phyloP scores from a whole-genome alignment of 2,113 vertebrate genomes.

The Rousettus leschenaultii region DNA sequence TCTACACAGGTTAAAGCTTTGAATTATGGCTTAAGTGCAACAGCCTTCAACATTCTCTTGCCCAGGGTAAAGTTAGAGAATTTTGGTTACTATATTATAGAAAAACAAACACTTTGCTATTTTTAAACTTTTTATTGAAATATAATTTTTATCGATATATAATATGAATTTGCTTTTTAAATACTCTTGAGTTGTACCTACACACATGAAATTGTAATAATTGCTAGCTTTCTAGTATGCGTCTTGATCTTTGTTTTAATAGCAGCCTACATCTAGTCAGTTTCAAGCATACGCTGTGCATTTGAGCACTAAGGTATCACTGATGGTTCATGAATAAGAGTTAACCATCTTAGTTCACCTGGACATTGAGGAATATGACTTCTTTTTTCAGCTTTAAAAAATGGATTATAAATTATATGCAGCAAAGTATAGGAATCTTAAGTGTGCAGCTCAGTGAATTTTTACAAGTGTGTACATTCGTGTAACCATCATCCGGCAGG shows the following conservation, averaged over 20 bases:
- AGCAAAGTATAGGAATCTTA: background rate
- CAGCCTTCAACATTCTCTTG: background rate
- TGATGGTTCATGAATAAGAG: background rate
- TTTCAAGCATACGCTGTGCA: background rate
- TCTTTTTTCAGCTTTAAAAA: conserved; percentile 14
- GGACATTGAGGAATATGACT: background rate
- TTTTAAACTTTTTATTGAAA: background rate
- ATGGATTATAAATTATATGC: background rate
- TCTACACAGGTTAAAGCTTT: background rate
- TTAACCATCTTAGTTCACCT: background rate
- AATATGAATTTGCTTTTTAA: background rate
- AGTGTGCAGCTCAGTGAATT: background rate
- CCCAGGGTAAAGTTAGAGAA: background rate
- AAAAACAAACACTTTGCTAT: background rate
- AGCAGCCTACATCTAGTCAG: background rate
- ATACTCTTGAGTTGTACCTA: background rate
- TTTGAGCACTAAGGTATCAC: background rate
- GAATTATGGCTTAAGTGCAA: background rate
- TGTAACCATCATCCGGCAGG: background rate
- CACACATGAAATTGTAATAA: background rate
- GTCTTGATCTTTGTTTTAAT: background rate
- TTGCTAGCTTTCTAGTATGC: background rate
- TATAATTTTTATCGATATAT: background rate
- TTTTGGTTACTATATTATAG: background rate
- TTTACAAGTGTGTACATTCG: background rate